A percentile compares a stretch with the other conserved stretches of the same genome.
Conservation (phyloP, 2,888 invertebrate species). For the Himalopsyche anomala region DNA sequence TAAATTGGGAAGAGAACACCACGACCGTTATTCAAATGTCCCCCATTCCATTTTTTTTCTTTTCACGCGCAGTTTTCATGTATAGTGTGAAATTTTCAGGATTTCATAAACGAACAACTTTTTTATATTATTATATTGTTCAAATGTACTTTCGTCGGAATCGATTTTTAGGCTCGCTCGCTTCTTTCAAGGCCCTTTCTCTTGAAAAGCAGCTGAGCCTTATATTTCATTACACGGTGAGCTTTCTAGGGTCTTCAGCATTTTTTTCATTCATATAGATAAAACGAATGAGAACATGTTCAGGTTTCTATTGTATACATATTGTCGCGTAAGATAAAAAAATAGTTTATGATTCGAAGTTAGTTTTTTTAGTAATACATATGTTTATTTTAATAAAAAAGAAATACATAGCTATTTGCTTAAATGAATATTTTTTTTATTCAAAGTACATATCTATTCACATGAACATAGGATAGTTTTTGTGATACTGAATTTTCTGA, state of each 20-base stretch:
- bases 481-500: too few species aligned
- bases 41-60: neutral
- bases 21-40: neutral
- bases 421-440: too few species aligned
- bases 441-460: too few species aligned
- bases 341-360: too few species aligned
- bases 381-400: too few species aligned
- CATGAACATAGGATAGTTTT: too few species aligned
- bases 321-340: too few species aligned
- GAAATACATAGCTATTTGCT: too few species aligned
- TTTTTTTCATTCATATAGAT: constrained; percentile 3
- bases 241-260: neutral
- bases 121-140: constrained; percentile 24
- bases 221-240: neutral
- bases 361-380: too few species aligned
- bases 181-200: neutral
- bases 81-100: constrained; percentile 9
- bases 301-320: too few species aligned
- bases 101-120: constrained; percentile 22
- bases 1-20: constrained; percentile 11
- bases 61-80: neutral
- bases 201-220: constrained; percentile 10
- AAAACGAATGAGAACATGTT: neutral
- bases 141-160: neutral
- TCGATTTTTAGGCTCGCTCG: neutral